Evolutionary conservation across 2,888 invertebrate genomes (phyloP), one percentile per base, ranked within the genome.

Genomic region (Pardosa pseudoannulata): DNA sequence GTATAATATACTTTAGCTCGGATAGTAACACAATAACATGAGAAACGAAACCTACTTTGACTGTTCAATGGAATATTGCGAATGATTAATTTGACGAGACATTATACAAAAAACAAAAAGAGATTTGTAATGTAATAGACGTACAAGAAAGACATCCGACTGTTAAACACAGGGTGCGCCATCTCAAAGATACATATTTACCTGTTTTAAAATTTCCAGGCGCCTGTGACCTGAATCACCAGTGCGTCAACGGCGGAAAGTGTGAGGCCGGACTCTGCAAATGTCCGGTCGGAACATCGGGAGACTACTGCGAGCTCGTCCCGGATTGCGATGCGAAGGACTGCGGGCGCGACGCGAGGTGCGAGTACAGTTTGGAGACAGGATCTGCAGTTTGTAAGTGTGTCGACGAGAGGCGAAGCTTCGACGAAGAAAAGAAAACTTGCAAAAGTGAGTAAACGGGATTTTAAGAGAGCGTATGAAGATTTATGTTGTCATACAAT

Each of bases 401-500:
- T 23, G 3, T 6, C 1, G 56, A 56, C 23, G 56, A 56, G 23
- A 11, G 5, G 1, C 3, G 3, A 3, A 0, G 13, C 3, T 56
- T 23, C 56, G 56, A 56, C 5, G 1, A 1, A 11, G 19, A 6
- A 1, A 16, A 19, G 2, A 5, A 23, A 1, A 56, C 5, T 16
- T 56, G 56, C 56, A 56, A 56, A 23, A 56, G 56, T 28, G 27
- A n/a, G n/a, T 70, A n/a, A n/a, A n/a, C n/a, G n/a, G n/a, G n/a
- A n/a, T n/a, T n/a, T n/a, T n/a, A n/a, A n/a, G n/a, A n/a, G n/a
- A n/a, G n/a, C n/a, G n/a, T n/a, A n/a, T n/a, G n/a, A n/a, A n/a
- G n/a, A n/a, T n/a, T n/a, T n/a, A n/a, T n/a, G n/a, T n/a, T n/a
- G n/a, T n/a, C n/a, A n/a, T n/a, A n/a, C n/a, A n/a, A n/a, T n/a